Evolutionary conservation across 2,797 vertebrate genomes (phyloP).

Genomic region (Pogoniulus pusillus): DNA sequence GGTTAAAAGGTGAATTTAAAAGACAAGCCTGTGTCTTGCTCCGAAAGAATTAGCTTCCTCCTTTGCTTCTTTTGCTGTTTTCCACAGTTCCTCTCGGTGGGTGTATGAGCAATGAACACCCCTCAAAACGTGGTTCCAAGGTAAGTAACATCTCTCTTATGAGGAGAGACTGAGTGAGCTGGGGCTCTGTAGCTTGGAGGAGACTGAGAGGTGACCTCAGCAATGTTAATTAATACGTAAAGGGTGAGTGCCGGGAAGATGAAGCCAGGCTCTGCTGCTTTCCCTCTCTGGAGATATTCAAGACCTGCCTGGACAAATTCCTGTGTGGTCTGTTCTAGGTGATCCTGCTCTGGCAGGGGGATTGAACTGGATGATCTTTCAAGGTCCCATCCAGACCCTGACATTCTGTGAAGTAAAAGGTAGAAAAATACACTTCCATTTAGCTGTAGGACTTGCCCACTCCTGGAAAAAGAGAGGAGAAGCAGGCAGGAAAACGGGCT

Average conservation of each 20-base stretch:
- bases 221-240: too few species aligned
- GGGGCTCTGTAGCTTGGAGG: too few species aligned
- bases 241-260: too few species aligned
- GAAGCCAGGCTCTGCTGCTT: too few species aligned
- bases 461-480: neutral
- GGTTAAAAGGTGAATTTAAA: neutral
- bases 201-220: too few species aligned
- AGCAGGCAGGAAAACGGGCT: neutral
- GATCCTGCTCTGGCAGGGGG: too few species aligned
- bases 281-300: too few species aligned
- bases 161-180: too few species aligned
- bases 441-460: neutral
- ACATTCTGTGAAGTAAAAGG: neutral
- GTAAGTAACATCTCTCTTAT: neutral
- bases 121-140: rapidly evolving
- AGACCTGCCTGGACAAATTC: too few species aligned
- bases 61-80: neutral
- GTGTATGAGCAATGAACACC: neutral
- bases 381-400: too few species aligned
- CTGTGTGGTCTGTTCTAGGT: too few species aligned
- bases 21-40: neutral
- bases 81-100: neutral
- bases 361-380: too few species aligned
- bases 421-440: neutral
- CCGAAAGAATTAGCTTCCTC: neutral